Conservation (phyloP, 2,113 vertebrate species). For the Coreoperca whiteheadi region DNA sequence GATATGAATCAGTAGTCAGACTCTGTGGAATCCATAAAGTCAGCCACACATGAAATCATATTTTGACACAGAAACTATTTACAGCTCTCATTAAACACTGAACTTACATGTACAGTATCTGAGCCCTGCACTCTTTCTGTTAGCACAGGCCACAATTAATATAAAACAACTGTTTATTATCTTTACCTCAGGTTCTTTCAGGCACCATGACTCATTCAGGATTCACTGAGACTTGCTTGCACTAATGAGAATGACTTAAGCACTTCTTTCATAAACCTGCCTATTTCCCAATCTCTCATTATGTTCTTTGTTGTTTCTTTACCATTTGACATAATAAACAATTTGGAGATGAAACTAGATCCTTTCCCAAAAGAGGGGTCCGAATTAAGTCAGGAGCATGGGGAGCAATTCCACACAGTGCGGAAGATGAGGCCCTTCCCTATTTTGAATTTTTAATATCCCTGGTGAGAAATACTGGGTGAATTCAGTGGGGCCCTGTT, state of each 20-base stretch:
- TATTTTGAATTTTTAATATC: constrained; percentile 54
- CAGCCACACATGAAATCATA: constrained; percentile 27
- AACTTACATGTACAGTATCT: background rate
- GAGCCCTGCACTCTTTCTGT: background rate
- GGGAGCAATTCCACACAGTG: constrained; percentile 30
- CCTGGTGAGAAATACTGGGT: constrained; percentile 12
- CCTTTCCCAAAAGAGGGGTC: constrained; percentile 39
- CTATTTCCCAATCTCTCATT: constrained; percentile 21
- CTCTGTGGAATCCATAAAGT: constrained; percentile 34
- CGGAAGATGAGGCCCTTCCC: background rate
- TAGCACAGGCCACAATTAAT: background rate
- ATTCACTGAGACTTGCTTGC: background rate
- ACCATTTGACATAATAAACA: too few relatives aligned
- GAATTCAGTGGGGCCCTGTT: constrained; percentile 8
- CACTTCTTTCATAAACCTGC: constrained; percentile 17
- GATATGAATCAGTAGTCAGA: constrained; percentile 42
- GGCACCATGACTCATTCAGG: background rate
- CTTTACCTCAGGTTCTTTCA: constrained; percentile 14
- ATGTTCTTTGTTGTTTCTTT: too few relatives aligned
- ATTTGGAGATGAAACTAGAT: constrained; percentile 53
- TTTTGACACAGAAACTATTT: background rate
- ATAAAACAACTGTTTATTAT: constrained; percentile 5
- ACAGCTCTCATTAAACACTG: background rate
- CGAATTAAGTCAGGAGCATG: constrained; percentile 37
- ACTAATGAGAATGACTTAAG: constrained; percentile 16